Conservation (phyloP, 2,113 vertebrate genomes). For the Rafetus swinhoei region DNA sequence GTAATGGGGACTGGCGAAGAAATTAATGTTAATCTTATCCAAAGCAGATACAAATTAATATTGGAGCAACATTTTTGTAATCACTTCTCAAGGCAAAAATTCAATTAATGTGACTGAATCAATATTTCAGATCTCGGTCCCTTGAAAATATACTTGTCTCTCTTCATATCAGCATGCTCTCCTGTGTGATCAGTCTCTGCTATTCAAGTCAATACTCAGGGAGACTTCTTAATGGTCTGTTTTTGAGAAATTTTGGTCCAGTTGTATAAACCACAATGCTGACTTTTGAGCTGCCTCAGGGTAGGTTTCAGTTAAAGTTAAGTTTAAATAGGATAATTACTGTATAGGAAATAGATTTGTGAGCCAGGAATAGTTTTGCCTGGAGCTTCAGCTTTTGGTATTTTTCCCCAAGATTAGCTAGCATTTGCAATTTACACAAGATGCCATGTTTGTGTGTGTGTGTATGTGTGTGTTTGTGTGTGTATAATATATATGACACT, state of each 20-base stretch:
- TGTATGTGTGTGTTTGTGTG: no score
- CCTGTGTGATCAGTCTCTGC: conserved; percentile 54
- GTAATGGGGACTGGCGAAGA: conserved; percentile 86
- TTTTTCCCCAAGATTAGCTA: neutral
- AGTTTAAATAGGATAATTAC: conserved; percentile 68
- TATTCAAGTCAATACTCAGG: conserved; percentile 66
- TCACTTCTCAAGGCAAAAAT: conserved; percentile 93
- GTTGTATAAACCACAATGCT: conserved; percentile 60
- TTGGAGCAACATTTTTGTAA: conserved; percentile 90
- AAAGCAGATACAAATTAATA: conserved; percentile 90
- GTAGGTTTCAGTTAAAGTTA: conserved; percentile 45
- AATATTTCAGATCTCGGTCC: conserved; percentile 88
- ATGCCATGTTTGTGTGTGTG: neutral
- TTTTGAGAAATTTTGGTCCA: conserved; percentile 53
- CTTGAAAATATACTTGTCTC: conserved; percentile 79
- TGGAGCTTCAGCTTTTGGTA: neutral
- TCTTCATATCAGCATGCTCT: conserved; percentile 74
- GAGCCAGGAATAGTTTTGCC: conserved; percentile 17
- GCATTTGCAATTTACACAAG: neutral
- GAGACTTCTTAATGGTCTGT: conserved; percentile 68
- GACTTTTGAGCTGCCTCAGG: conserved; percentile 42
- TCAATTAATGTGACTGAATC: conserved; percentile 91
- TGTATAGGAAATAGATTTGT: conserved; percentile 57
- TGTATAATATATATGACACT: neutral
- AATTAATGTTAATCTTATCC: conserved; percentile 89